Evolutionary conservation across 2,113 vertebrate genomes (phyloP).

Genomic region (Siniperca chuatsi): DNA sequence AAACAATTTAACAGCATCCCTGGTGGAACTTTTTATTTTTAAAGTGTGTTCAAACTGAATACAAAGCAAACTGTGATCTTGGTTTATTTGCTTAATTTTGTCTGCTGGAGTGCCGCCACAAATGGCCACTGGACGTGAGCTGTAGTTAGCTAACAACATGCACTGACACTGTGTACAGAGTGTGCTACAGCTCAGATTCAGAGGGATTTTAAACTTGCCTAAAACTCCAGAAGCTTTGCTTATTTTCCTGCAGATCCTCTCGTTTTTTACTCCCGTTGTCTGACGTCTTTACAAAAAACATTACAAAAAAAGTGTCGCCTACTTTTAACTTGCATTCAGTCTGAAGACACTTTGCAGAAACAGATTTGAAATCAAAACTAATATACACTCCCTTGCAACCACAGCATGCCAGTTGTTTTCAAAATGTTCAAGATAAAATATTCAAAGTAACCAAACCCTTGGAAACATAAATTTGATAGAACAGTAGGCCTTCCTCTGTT

Average conservation of each 20-base stretch:
- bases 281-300: background rate
- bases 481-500: background rate
- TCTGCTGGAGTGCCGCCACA: background rate
- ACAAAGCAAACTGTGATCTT: background rate
- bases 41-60: background rate
- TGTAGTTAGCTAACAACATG: background rate
- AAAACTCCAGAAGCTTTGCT: background rate
- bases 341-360: conserved; percentile 4
- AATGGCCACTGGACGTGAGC: background rate
- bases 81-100: background rate
- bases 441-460: background rate
- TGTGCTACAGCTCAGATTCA: background rate
- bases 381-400: background rate
- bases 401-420: background rate
- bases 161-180: too few species aligned
- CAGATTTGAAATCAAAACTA: conserved; percentile 16
- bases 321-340: background rate
- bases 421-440: conserved; percentile 4
- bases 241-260: background rate
- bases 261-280: background rate
- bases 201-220: background rate
- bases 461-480: background rate
- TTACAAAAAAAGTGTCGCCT: background rate
- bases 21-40: background rate
- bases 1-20: background rate